Evolutionary conservation across 64 coral and sea anemone genomes (phyloP), one percentile per base, ranked within the genome.

Genomic region (Acropora tenuis): DNA sequence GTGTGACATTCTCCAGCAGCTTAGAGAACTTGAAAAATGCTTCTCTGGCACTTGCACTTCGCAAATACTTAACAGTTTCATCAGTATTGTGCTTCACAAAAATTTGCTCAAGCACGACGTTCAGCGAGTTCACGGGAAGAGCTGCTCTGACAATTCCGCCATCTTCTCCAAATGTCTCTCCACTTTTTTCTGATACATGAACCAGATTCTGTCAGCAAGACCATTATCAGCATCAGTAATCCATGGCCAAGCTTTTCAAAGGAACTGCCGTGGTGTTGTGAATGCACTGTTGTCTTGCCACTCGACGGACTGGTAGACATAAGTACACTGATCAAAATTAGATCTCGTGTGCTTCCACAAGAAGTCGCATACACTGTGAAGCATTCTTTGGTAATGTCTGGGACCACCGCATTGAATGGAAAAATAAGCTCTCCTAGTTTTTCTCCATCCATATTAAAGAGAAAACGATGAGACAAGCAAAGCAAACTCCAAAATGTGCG

Each of bases 1-100:
- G 66, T 69, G 66, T 69, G 66, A 69, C 69, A 41, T 73, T 60
- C 48, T 87, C 91, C 43, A 69, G 81, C 4, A 88, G 74, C 30
- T 87, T 94, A 19, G 88, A 57, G 41, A 94, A 94, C 50, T 90
- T 90, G 60, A 94, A 94, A 68, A 86, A 95, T 16, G 83, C 66
- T 11, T 95, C 93, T 47, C 69, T 50, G 41, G 82, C 93, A 86
- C 74, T 90, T 43, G 82, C 41, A 44, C 63, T 55, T 55, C 6
- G 52, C 52, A 10, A 53, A 53, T 91, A 91, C 77, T 87, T 95
- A 0, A 91, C 71, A 49, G 41, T 41, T 11, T 90, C 77, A 40
- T 87, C 83, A 61, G 43, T 66, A 67, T 89, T 89, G 71, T 95
- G 93, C 88, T 95, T 75, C 1, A n/a, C 48, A 82, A 65, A 91